These are phyloP conservation scores for Hoplodrina ambigua DNA, from an alignment of 2,888 invertebrate genomes.

Conservation along the genomic window DNA sequence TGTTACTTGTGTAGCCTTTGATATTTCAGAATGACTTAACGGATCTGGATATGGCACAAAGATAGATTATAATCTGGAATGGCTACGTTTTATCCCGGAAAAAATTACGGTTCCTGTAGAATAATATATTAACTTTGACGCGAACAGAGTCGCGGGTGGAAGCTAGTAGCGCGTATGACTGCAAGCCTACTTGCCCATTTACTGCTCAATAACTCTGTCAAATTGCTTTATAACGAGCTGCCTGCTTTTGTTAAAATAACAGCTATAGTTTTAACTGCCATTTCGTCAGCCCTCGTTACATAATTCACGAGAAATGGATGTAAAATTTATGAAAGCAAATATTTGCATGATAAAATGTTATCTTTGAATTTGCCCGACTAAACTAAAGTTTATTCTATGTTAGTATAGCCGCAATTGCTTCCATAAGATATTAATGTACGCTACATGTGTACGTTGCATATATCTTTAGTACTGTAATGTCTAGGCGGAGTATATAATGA, in stretches of 20 bases:
- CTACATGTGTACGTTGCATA: conserved; percentile 24
- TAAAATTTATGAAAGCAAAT: conserved; percentile 18
- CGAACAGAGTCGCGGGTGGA: no score
- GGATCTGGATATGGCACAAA: no score
- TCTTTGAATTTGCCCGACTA: conserved; percentile 13
- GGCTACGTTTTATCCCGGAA: no score
- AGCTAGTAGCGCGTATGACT: conserved; percentile 1
- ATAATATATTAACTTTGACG: no score
- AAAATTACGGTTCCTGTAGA: no score
- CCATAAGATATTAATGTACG: conserved; percentile 40
- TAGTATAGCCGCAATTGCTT: conserved; percentile 38
- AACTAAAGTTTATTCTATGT: conserved; percentile 35
- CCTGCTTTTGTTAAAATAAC: background rate
- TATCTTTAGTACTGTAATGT: conserved; percentile 21
- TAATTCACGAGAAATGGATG: conserved; percentile 1
- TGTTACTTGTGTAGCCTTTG: background rate
- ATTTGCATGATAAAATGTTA: conserved; percentile 22
- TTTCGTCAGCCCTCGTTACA: conserved; percentile 22
- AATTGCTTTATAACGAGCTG: conserved; percentile 13
- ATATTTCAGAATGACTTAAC: no score
- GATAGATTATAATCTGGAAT: no score
- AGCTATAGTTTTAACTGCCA: conserved; percentile 5
- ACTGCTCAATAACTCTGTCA: background rate
- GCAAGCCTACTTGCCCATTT: background rate
- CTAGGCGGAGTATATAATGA: conserved; percentile 37